Evolutionary conservation across 2,888 invertebrate genomes (phyloP).

Genomic region (Apoderus coryli): DNA sequence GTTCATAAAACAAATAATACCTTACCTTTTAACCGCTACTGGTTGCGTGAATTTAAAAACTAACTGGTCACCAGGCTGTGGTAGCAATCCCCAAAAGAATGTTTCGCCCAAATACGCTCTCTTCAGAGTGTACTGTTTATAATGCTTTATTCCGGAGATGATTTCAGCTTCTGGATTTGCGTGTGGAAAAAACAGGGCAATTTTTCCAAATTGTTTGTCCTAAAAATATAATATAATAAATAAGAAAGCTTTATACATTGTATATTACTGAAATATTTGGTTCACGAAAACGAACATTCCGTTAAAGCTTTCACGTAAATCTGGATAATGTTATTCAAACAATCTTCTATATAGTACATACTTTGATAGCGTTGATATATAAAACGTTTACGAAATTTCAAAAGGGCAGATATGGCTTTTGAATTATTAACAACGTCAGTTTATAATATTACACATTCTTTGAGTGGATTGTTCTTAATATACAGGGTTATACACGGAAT

Average conservation of each 20-base stretch:
- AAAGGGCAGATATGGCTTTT: no score
- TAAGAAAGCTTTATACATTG: conserved; percentile 4
- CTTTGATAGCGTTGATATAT: no score
- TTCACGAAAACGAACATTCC: background rate
- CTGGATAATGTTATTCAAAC: no score
- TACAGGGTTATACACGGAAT: no score
- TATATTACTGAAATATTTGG: background rate
- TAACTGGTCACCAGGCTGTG: conserved; percentile 67
- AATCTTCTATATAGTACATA: no score
- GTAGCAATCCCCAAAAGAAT: conserved; percentile 84
- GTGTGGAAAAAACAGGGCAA: conserved; percentile 65
- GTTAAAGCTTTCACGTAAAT: conserved; percentile 2
- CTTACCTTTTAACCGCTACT: conserved; percentile 50
- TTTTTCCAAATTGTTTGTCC: conserved; percentile 81
- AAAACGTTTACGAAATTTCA: no score
- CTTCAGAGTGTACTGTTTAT: conserved; percentile 62
- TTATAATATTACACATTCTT: no score
- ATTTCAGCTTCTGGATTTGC: conserved; percentile 58
- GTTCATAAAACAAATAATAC: conserved; percentile 9
- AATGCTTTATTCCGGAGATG: conserved; percentile 60
- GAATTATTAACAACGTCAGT: no score
- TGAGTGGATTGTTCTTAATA: no score
- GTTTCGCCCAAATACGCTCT: conserved; percentile 76
- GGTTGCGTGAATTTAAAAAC: conserved; percentile 69
- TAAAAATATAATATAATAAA: conserved; percentile 28